These are phyloP conservation scores for Salvelinus alpinus DNA, from an alignment of 2,113 vertebrate species.

Conservation along the genomic window DNA sequence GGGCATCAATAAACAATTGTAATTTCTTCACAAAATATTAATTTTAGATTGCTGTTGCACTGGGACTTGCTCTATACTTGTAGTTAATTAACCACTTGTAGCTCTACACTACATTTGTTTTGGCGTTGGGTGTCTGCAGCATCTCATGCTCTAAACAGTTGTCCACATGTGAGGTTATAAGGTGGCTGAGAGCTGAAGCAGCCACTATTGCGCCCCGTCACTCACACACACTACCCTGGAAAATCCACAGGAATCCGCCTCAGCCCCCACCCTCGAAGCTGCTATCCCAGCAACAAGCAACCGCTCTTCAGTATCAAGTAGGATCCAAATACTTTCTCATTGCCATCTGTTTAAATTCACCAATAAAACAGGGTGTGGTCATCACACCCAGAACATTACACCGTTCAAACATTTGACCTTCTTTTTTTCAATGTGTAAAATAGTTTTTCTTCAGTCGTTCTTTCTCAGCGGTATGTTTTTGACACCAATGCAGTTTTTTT, in stretches of 20 bases:
- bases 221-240: slow-evolving; percentile 80
- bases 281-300: slow-evolving; percentile 89
- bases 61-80: too few relatives aligned
- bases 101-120: neutral
- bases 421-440: neutral
- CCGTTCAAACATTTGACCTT: neutral
- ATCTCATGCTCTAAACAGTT: neutral
- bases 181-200: slow-evolving; percentile 32
- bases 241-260: slow-evolving; percentile 92
- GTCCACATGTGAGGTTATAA: slow-evolving; percentile 3
- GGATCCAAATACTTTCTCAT: slow-evolving; percentile 55
- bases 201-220: slow-evolving; percentile 28
- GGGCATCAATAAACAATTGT: too few relatives aligned
- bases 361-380: slow-evolving; percentile 17
- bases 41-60: too few relatives aligned
- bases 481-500: neutral
- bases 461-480: neutral
- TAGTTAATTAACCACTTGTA: neutral
- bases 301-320: slow-evolving; percentile 94
- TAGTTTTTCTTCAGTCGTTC: neutral
- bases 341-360: neutral
- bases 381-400: neutral
- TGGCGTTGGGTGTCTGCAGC: neutral
- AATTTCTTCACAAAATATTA: too few relatives aligned
- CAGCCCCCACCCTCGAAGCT: slow-evolving; percentile 92